Evolutionary conservation across 2,888 invertebrate genomes (phyloP).

Genomic region (Zygogramma bicolorata): DNA sequence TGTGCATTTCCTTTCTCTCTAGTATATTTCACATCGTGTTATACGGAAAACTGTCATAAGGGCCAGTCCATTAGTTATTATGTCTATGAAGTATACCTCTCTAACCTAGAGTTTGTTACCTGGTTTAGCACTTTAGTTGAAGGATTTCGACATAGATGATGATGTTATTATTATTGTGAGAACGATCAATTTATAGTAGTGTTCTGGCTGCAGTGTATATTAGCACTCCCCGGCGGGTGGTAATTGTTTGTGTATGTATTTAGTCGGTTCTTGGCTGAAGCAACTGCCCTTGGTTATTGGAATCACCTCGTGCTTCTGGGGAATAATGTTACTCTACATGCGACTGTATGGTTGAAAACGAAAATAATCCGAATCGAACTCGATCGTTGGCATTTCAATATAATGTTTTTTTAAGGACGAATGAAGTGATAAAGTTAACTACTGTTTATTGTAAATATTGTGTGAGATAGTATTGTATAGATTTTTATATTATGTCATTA

Average conservation of each 20-base stretch:
- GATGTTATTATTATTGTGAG: not conserved
- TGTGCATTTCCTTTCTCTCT: too few relatives aligned
- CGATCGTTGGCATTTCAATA: conserved; percentile 42
- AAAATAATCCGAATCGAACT: conserved; percentile 20
- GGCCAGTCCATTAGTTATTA: too few relatives aligned
- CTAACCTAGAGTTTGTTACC: too few relatives aligned
- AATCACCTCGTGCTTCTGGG: conserved; percentile 91
- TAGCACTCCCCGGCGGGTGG: conserved; percentile 67
- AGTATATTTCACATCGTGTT: too few relatives aligned
- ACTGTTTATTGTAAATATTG: conserved; percentile 38
- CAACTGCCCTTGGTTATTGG: conserved; percentile 87
- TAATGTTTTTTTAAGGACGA: conserved; percentile 29
- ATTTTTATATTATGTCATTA: conserved; percentile 36
- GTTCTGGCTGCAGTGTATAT: conserved; percentile 63
- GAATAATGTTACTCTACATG: conserved; percentile 80
- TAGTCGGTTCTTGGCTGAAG: conserved; percentile 74
- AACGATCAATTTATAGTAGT: conserved; percentile 22
- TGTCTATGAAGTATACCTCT: too few relatives aligned
- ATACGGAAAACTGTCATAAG: too few relatives aligned
- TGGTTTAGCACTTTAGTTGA: too few relatives aligned
- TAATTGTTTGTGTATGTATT: conserved; percentile 61
- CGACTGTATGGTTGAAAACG: conserved; percentile 71
- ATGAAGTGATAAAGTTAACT: conserved; percentile 11
- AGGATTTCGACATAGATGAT: not conserved
- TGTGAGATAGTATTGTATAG: conserved; percentile 43